Evolutionary conservation across 2,797 vertebrate genomes (phyloP), one percentile per base, ranked within the genome.

Genomic region (Microctenopoma stevenorrisi): DNA sequence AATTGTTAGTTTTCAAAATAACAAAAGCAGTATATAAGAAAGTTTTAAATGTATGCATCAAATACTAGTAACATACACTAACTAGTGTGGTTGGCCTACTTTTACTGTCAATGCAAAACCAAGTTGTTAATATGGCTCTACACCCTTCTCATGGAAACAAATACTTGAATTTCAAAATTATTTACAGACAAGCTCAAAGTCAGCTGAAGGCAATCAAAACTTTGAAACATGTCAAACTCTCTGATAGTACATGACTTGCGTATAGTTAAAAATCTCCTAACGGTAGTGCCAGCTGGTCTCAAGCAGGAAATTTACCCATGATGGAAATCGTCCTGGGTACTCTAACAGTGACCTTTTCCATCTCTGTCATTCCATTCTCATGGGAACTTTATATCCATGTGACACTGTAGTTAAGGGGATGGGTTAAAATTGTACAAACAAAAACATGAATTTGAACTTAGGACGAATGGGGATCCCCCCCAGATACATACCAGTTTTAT

Each of bases 321-420:
- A 80, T 76, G 64, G 57, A 76, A 79, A 79, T 85, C 77, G 64
- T 78, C 70, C 77, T 54, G 52, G 25, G 56, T 57, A 46, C 64
- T 77, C 65, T 60, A 40, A 71, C 53, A 22, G 76, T 83, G 86
- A 83, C 86, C 88, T 85, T 82, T 82, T 78, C 73, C 64, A 53
- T 83, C 74, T 79, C 57, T 59, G 66, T 75, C 76, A 57, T 70
- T 83, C 70, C 71, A 64, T 78, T 87, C 87, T 89, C 81, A 86
- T 82, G 87, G 85, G 82, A 91, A 86, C 68, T 78, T 87, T 76
- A 63, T 70, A 83, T 63, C 69, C 73, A 73, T 86, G 83, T 68
- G 81, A 84, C 51, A 37, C 48, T 69, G 58, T 22, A 47, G 61
- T 80, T 72, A 64, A 75, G 72, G 62, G 51, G 59, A 67, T 48